Evolutionary conservation across 2,113 vertebrate genomes (phyloP).

Genomic region (Callocephalon fimbriatum): DNA sequence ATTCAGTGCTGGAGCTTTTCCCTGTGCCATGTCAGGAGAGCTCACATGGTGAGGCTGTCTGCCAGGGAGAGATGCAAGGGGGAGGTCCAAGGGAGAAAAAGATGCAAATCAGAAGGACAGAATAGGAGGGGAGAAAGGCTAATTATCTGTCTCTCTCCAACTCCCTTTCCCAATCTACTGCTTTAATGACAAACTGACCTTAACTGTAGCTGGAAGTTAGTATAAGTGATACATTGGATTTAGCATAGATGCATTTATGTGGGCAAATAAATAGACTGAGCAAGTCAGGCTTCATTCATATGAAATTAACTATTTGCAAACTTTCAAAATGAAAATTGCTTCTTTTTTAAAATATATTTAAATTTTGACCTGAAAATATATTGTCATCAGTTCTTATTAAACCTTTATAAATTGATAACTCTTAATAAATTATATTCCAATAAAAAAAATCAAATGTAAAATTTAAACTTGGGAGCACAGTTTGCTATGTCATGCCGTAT

Average conservation of each 20-base stretch:
- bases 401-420: not conserved
- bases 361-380: not conserved
- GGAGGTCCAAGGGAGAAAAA: not conserved
- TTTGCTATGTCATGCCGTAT: not conserved
- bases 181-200: not conserved
- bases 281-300: not conserved
- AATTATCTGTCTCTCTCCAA: not conserved
- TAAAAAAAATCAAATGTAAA: not conserved
- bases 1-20: not conserved
- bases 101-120: not conserved
- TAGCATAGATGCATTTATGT: not conserved
- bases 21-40: not conserved
- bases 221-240: not conserved
- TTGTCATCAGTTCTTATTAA: fast-evolving
- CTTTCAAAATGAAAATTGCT: not conserved
- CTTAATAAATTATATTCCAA: not conserved
- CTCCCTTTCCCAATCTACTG: not conserved
- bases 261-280: not conserved
- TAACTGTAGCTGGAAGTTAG: not conserved
- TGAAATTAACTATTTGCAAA: not conserved
- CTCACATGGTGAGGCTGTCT: not conserved
- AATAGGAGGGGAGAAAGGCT: not conserved
- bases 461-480: not conserved
- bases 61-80: not conserved
- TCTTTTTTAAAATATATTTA: not conserved